Evolutionary conservation across 2,888 invertebrate genomes (phyloP).

Genomic region (Athetis lepigone): DNA sequence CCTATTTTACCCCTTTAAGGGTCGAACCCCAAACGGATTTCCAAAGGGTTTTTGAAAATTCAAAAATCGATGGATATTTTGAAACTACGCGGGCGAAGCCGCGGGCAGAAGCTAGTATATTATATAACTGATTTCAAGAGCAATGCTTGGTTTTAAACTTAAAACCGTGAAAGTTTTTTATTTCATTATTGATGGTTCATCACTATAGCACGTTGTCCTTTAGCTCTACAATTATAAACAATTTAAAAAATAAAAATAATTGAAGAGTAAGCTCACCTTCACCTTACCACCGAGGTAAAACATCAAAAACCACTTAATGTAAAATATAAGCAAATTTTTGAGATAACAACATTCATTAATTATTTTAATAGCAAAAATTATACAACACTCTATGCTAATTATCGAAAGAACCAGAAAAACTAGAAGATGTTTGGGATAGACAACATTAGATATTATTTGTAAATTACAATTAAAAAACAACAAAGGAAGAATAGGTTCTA

Average conservation of each 20-base stretch:
- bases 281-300: slow-evolving; percentile 6
- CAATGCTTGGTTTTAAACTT: not conserved
- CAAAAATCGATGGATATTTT: too few species aligned
- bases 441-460: not conserved
- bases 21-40: too few species aligned
- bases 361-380: too few species aligned
- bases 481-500: not conserved
- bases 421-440: too few species aligned
- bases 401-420: too few species aligned
- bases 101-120: too few species aligned
- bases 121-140: not conserved
- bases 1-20: too few species aligned
- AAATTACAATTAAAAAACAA: not conserved
- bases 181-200: too few species aligned
- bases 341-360: not conserved
- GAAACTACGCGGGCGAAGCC: too few species aligned
- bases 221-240: not conserved
- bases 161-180: not conserved
- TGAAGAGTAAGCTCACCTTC: slow-evolving; percentile 10
- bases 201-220: not conserved
- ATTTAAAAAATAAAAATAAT: not conserved
- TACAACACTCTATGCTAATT: too few species aligned
- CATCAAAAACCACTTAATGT: slow-evolving; percentile 1
- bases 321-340: not conserved
- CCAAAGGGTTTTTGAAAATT: too few species aligned